Percentiles rank a stretch among this genome's conserved stretches.
These are phyloP conservation scores for Gallinago solitaria DNA, from an alignment of 2,797 vertebrate species.

Conservation along the genomic window DNA sequence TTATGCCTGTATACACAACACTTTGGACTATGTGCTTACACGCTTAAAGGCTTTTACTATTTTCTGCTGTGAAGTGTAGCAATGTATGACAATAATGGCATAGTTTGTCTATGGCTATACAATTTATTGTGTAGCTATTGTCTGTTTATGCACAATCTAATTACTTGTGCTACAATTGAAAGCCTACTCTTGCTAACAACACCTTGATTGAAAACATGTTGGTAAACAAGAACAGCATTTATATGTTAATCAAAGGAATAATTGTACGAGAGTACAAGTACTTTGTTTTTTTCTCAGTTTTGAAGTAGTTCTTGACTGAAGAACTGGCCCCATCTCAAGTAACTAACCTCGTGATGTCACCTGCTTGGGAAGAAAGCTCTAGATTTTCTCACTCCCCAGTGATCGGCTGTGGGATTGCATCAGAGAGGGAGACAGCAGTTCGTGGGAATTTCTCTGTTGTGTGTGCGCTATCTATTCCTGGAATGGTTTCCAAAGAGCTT, in stretches of 20 bases:
- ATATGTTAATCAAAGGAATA: neutral
- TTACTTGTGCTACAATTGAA: neutral
- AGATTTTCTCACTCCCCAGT: neutral
- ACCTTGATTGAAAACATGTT: neutral
- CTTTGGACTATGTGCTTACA: too few species aligned
- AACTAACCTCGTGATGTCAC: neutral
- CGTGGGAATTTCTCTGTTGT: neutral
- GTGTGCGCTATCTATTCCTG: neutral
- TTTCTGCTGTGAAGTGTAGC: too few species aligned
- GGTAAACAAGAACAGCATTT: neutral
- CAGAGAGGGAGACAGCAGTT: neutral
- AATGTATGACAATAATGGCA: neutral
- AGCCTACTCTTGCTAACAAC: neutral
- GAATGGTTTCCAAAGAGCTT: neutral
- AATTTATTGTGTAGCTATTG: neutral
- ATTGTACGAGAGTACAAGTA: neutral
- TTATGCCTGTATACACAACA: neutral
- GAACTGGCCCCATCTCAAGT: neutral
- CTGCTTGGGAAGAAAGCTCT: neutral
- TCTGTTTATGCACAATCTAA: neutral
- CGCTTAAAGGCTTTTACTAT: too few species aligned
- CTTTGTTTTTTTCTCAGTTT: neutral
- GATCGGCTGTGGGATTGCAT: neutral
- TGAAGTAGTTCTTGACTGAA: neutral
- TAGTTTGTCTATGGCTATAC: neutral